A percentile compares a stretch with the other conserved stretches of the same genome.
Evolutionary conservation across 2,797 vertebrate genomes (phyloP).

Genomic region (Tadarida brasiliensis): DNA sequence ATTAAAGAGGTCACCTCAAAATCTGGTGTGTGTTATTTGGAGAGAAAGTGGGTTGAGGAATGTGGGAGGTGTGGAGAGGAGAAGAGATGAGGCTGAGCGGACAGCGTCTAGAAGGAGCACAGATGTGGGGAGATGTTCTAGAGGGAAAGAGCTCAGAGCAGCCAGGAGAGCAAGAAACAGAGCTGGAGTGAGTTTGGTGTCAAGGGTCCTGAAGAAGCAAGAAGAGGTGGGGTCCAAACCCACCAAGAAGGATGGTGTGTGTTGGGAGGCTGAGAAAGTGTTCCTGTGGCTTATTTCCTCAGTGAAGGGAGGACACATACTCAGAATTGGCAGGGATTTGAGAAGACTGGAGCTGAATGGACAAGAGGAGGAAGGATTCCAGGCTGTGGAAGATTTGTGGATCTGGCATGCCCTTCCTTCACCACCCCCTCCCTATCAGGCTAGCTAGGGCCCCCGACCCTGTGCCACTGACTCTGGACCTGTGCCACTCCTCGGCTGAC

Average conservation of each 20-base stretch:
- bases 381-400: neutral
- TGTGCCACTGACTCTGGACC: neutral
- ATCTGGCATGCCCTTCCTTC: neutral
- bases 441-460: neutral
- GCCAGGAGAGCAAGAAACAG: neutral
- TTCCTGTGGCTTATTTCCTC: neutral
- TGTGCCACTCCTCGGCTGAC: neutral
- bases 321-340: neutral
- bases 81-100: neutral
- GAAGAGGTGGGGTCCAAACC: neutral
- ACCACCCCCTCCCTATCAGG: fast-evolving
- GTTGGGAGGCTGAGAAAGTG: neutral
- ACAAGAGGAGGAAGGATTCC: neutral
- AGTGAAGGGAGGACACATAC: neutral
- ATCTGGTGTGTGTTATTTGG: neutral
- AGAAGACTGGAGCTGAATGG: neutral
- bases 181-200: neutral
- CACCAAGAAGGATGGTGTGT: neutral
- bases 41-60: neutral
- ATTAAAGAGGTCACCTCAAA: neutral
- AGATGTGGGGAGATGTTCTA: neutral
- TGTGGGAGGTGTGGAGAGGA: neutral
- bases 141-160: neutral
- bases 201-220: neutral
- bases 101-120: fast-evolving